Evolutionary conservation across 2,797 vertebrate species (phyloP), one percentile per base, ranked within the genome.

Genomic region (Molossus molossus): DNA sequence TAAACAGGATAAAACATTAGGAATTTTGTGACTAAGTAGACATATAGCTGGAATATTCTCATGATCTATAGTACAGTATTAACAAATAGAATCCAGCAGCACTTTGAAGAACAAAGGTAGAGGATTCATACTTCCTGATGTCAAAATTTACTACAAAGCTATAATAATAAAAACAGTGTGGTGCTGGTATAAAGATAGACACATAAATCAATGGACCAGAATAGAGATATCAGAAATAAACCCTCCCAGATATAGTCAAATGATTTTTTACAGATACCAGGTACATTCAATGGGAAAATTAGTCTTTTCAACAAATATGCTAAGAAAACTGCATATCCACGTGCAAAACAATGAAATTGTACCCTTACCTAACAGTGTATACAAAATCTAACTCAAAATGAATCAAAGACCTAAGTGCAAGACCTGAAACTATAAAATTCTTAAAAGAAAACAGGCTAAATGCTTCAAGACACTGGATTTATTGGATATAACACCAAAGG

Each of bases 21-120:
- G n/a, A 80, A 89, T 69, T 92, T 75, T 88, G 45, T 89, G 23
- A 76, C 50, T 75, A 64, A 95, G 29, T 76, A 80, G 40, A 96
- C 92, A 92, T 80, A 48, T 23, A 91, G 6, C n/a, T 94, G 27
- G 29, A 93, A 77, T 90, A 87, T 29, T 94, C 72, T 91, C 29
- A 18, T 77, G 20, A 67, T 84, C 4, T 45, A 45, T 45, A 91
- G 48, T 79, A 57, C 70, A 84, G 76, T 75, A 73, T 55, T 70
- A 80, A 27, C 10, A 62, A 86, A 73, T 23, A 79, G 65, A 94
- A 88, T 50, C 45, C 50, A 93, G 58, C 3, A 77, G 40, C 29
- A 21, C 25, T 69, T 76, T 67, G 57, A 45, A 91, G 57, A 87
- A 67, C 48, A 50, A 91, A 87, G 29, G 18, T 81, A 18, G 25